Conservation (phyloP, 2,113 vertebrate genomes). For the Alethe diademata region DNA sequence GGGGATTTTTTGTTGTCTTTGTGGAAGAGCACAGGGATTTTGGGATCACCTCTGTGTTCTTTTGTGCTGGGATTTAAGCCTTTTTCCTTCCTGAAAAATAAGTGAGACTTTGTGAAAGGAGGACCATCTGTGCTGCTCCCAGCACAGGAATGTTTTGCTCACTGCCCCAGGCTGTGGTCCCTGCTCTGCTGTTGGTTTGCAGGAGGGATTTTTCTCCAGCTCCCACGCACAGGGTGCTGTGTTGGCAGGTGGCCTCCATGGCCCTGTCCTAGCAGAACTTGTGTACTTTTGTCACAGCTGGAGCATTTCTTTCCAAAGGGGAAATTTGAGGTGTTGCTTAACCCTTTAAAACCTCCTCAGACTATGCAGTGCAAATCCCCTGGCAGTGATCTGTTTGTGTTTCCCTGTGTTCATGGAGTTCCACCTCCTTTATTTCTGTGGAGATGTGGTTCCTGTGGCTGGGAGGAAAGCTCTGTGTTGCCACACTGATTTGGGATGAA, state of each 20-base stretch:
- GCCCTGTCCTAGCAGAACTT: neutral
- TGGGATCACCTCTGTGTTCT: neutral
- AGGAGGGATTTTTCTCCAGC: neutral
- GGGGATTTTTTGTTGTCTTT: neutral
- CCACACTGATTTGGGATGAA: rapidly evolving
- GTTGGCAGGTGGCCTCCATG: neutral
- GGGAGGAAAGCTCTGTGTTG: neutral
- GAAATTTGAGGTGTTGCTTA: neutral
- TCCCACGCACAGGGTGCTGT: neutral
- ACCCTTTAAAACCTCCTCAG: neutral
- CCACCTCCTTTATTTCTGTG: rapidly evolving
- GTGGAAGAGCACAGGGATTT: neutral
- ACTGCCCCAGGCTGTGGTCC: rapidly evolving
- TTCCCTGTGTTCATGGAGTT: neutral
- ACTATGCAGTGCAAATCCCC: rapidly evolving
- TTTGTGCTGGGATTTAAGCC: neutral
- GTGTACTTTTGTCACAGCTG: neutral
- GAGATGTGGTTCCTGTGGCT: neutral
- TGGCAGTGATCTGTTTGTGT: neutral
- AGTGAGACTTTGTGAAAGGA: neutral
- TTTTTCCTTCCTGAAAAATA: neutral
- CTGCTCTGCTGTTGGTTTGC: neutral
- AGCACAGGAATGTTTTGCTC: neutral
- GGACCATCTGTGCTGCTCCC: neutral
- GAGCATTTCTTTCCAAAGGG: neutral